Percentiles rank a stretch among this genome's conserved stretches.
Conservation (phyloP, 2,888 invertebrate genomes). For the Drosophila paranaensis region DNA sequence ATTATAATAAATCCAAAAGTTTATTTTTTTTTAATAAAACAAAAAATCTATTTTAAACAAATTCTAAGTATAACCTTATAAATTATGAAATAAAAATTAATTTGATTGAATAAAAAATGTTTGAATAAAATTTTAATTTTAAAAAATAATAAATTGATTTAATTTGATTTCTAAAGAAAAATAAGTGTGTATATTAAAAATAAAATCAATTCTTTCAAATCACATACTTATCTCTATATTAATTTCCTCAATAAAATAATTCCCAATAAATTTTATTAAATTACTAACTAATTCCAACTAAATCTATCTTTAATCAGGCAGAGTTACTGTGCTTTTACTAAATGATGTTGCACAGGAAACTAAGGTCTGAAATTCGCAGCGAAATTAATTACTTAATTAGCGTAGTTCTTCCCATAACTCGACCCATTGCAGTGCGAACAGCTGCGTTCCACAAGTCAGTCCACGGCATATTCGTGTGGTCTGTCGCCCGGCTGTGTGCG, state of each 20-base stretch:
- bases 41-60: no score
- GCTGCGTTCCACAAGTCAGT: constrained; percentile 17
- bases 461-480: constrained; percentile 7
- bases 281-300: not conserved
- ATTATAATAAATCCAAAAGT: no score
- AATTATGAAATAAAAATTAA: no score
- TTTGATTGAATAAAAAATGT: no score
- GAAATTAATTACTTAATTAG: constrained; percentile 63
- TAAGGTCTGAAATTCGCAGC: constrained; percentile 32
- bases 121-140: no score
- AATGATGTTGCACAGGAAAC: constrained; percentile 25
- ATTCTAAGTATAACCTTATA: no score
- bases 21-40: no score
- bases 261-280: not conserved
- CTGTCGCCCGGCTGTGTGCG: constrained; percentile 20
- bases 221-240: no score
- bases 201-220: no score
- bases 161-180: no score
- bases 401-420: not conserved
- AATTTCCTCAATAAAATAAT: not conserved
- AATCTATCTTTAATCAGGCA: constrained; percentile 35
- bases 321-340: not conserved
- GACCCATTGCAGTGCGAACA: constrained; percentile 18
- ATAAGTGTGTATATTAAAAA: no score
- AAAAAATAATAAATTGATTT: no score